phyloP scores from a whole-genome alignment of 2,113 vertebrate species.

The Fulica atra region DNA sequence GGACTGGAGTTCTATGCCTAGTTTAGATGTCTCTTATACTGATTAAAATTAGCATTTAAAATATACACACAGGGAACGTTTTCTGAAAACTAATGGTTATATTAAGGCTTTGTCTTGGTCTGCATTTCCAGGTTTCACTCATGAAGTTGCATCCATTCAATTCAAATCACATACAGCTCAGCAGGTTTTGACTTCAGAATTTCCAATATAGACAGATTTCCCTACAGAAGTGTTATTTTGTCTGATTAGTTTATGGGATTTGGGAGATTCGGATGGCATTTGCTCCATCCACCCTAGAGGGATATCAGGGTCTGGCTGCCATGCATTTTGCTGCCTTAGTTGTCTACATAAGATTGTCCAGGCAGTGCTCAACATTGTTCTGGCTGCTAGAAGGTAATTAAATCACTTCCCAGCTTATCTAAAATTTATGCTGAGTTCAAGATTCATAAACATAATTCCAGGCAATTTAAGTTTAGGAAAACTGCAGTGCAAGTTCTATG shows the following conservation, averaged over 20 bases:
- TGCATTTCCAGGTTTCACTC: neutral
- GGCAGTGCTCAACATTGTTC: neutral
- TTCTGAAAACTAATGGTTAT: neutral
- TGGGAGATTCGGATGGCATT: neutral
- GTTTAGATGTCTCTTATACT: neutral
- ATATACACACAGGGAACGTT: neutral
- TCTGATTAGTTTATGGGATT: neutral
- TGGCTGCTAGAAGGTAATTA: neutral
- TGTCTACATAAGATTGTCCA: neutral
- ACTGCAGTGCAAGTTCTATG: neutral
- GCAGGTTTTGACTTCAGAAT: conserved; percentile 5
- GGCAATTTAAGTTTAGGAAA: neutral
- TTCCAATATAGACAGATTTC: neutral
- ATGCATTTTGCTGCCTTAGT: neutral
- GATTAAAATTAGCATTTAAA: conserved; percentile 56
- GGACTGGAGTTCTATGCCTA: neutral
- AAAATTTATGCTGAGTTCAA: neutral
- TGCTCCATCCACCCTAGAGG: neutral
- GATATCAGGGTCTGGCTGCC: neutral
- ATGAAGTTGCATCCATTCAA: neutral
- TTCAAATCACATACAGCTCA: conserved; percentile 15
- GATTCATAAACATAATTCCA: neutral
- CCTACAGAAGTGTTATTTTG: neutral
- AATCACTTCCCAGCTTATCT: neutral
- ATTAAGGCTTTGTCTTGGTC: neutral